Conservation (phyloP, 2,888 invertebrate genomes). For the Agonopterix subpropinquella region DNA sequence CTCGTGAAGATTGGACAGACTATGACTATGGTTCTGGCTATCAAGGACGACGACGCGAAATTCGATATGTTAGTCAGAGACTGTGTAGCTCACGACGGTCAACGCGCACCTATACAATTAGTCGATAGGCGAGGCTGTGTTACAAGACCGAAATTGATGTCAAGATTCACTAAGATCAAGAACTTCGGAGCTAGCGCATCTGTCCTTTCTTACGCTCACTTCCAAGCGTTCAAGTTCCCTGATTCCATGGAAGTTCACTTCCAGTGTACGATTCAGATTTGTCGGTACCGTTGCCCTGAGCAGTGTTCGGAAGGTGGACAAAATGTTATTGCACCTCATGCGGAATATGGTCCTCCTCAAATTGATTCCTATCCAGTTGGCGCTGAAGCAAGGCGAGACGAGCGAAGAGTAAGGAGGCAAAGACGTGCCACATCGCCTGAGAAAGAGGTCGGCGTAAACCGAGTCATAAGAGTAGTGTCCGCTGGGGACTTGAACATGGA, state of each 20-base stretch:
- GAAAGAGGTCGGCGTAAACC: slow-evolving; percentile 91
- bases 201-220: slow-evolving; percentile 93
- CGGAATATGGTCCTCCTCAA: slow-evolving; percentile 84
- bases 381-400: slow-evolving; percentile 82
- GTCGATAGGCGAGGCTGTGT: slow-evolving; percentile 96
- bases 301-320: slow-evolving; percentile 85
- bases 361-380: slow-evolving; percentile 71
- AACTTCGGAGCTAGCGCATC: slow-evolving; percentile 96
- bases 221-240: slow-evolving; percentile 97
- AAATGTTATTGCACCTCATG: slow-evolving; percentile 69
- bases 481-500: slow-evolving; percentile 91
- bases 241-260: slow-evolving; percentile 98
- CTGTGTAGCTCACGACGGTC: slow-evolving; percentile 96
- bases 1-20: slow-evolving; percentile 96
- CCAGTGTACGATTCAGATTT: slow-evolving; percentile 96
- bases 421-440: slow-evolving; percentile 79
- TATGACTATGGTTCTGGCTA: slow-evolving; percentile 97
- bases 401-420: slow-evolving; percentile 81
- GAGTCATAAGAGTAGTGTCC: slow-evolving; percentile 93
- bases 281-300: slow-evolving; percentile 93
- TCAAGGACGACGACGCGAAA: slow-evolving; percentile 95
- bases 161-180: slow-evolving; percentile 94
- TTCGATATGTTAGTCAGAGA: slow-evolving; percentile 97
- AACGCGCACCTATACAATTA: slow-evolving; percentile 93
- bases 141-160: slow-evolving; percentile 94